Base-by-base conservation (phyloP, 2,113 vertebrate species). In the Malurus elegans region DNA sequence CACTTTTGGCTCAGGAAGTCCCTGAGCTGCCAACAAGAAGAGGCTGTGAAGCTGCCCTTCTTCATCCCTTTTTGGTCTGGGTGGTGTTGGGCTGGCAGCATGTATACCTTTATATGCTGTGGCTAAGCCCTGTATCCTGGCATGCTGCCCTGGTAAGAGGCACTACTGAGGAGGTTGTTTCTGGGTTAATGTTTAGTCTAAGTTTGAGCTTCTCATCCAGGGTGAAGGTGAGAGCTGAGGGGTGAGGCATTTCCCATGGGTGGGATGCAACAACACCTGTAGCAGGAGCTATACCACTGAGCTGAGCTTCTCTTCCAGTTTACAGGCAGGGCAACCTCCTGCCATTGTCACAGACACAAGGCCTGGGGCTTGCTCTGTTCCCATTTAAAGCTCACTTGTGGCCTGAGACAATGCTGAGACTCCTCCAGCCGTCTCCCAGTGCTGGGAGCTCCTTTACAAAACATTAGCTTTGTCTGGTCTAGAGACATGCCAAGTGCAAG, bases 101-200 rank as follows among this genome's bases (percentile, higher is more conserved):
- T 65, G 28, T 65, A 9, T 51, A 42, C 23, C 11, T 34, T 18
- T 18, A 1, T 12, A 11, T 4, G 23, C 47, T 51, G 29, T 1
- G 4, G 47, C 24, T 72, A 50, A 45, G 12, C 38, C 5, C 26
- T 57, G n/a, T 57, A 21, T 48, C 36, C 42, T 45, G 64, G 58
- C 50, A 8, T 1, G 3, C 58, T 79, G 62, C 29, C 18, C 5
- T 8, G 12, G 26, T 69, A 85, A 86, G 65, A 87, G 42, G 71
- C 29, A 36, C 76, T 54, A 3, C 42, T 4, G 3, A 14, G 7
- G 9, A 73, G 20, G 11, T 38, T 79, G 40, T 38, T 86, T 34
- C 36, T 66, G 34, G 61, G 67, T 95, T 96, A 92, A 84, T 86
- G 26, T 92, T 95, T 95, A 86, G 81, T 58, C 34, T 42, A 54